These are phyloP conservation scores for Flexamia atlantica DNA, from an alignment of 2,888 invertebrate genomes.

Conservation along the genomic window DNA sequence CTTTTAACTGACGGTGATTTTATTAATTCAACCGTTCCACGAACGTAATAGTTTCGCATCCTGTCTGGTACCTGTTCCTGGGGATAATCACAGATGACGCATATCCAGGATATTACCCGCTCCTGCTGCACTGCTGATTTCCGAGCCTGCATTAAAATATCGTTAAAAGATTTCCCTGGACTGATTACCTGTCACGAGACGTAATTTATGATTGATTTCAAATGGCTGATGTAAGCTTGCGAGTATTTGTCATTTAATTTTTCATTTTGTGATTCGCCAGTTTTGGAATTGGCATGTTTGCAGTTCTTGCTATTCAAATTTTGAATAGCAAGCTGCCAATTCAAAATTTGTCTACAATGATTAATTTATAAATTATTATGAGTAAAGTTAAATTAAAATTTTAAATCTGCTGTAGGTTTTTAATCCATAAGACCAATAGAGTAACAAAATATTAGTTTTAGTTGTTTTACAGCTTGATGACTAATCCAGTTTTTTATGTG, in stretches of 20 bases:
- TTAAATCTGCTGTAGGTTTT: no score
- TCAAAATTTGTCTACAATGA: no score
- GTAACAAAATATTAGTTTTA: no score
- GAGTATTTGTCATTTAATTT: background rate
- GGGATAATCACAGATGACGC: background rate
- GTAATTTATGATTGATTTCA: constrained; percentile 10
- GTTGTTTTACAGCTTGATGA: no score
- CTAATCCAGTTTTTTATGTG: no score
- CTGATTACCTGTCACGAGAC: constrained; percentile 10
- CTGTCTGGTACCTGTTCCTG: constrained; percentile 11
- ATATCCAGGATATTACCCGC: constrained; percentile 4
- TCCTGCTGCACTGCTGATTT: constrained; percentile 27
- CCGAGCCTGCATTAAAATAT: constrained; percentile 34
- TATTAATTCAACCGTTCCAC: constrained; percentile 29
- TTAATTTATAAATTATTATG: no score
- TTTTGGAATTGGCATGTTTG: no score
- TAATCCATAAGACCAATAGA: no score
- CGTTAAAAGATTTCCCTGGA: constrained; percentile 12
- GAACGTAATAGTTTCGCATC: background rate
- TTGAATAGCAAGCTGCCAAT: no score
- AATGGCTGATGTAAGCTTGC: background rate
- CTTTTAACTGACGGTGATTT: background rate
- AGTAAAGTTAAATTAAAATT: no score
- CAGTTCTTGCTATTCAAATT: no score
- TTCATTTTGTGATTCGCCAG: background rate